These are phyloP conservation scores for Epizoanthus scotinus DNA, from an alignment of 92 coral and sea anemone genomes.

Conservation along the genomic window DNA sequence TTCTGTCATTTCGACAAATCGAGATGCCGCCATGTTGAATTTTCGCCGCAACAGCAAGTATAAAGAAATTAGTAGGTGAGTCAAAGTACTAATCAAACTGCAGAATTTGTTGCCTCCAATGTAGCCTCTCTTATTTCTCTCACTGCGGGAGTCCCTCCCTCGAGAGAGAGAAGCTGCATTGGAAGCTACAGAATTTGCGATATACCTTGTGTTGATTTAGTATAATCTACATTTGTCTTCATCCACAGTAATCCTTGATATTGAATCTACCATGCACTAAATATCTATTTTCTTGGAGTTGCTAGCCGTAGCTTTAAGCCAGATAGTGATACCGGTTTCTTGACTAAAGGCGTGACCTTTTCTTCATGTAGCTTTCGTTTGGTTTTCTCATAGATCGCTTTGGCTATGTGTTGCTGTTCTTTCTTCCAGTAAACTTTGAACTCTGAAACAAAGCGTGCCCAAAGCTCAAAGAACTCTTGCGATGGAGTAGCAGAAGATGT, in stretches of 20 bases:
- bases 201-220: no score
- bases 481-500: slow-evolving; percentile 53
- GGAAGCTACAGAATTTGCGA: no score
- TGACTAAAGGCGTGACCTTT: slow-evolving; percentile 66
- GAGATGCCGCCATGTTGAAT: no score
- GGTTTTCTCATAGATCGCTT: slow-evolving; percentile 80
- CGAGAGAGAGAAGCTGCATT: no score
- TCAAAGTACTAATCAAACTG: no score
- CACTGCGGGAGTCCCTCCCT: no score
- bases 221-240: not conserved
- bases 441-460: slow-evolving; percentile 73
- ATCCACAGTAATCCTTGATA: no score
- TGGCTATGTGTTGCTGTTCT: slow-evolving; percentile 83
- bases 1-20: no score
- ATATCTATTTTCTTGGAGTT: slow-evolving; percentile 54
- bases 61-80: no score
- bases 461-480: slow-evolving; percentile 84
- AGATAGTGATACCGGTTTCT: slow-evolving; percentile 74
- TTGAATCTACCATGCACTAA: not conserved
- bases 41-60: no score
- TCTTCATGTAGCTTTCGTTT: slow-evolving; percentile 71
- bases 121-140: no score
- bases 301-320: slow-evolving; percentile 82
- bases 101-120: no score
- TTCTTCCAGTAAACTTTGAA: slow-evolving; percentile 80